Conservation (phyloP, 2,888 invertebrate genomes). For the Leptopterna dolabrata region DNA sequence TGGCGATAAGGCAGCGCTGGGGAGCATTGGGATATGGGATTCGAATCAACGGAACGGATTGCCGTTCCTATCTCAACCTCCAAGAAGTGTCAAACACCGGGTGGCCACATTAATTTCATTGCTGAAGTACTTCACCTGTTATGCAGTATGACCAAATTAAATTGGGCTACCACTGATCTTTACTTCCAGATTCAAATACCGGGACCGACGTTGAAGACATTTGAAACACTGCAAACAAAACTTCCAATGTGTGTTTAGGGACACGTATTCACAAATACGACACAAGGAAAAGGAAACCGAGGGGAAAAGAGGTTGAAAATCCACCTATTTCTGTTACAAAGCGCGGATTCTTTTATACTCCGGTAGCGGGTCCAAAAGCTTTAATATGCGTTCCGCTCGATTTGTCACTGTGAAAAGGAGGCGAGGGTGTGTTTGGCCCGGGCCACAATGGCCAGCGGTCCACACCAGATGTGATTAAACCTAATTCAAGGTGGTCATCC, state of each 20-base stretch:
- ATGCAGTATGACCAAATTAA: too few species aligned
- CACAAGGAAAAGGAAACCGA: background rate
- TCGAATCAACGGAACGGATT: too few species aligned
- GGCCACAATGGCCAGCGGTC: conserved; percentile 49
- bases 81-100: too few species aligned
- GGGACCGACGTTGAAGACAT: too few species aligned
- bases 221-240: background rate
- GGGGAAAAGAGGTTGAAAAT: background rate
- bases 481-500: conserved; percentile 53
- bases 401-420: conserved; percentile 50
- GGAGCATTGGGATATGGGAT: too few species aligned
- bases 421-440: conserved; percentile 50
- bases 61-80: too few species aligned
- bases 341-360: conserved; percentile 2
- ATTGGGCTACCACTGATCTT: too few species aligned
- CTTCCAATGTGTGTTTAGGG: background rate
- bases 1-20: too few species aligned
- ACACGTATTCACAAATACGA: background rate
- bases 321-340: conserved; percentile 1
- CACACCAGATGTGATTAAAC: conserved; percentile 50
- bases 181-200: too few species aligned
- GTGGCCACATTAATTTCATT: too few species aligned
- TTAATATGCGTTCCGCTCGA: conserved; percentile 47
- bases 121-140: too few species aligned
- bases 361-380: background rate